These are phyloP conservation scores for Sebastes trivittatus DNA, from an alignment of 2,797 vertebrate species.

Conservation along the genomic window DNA sequence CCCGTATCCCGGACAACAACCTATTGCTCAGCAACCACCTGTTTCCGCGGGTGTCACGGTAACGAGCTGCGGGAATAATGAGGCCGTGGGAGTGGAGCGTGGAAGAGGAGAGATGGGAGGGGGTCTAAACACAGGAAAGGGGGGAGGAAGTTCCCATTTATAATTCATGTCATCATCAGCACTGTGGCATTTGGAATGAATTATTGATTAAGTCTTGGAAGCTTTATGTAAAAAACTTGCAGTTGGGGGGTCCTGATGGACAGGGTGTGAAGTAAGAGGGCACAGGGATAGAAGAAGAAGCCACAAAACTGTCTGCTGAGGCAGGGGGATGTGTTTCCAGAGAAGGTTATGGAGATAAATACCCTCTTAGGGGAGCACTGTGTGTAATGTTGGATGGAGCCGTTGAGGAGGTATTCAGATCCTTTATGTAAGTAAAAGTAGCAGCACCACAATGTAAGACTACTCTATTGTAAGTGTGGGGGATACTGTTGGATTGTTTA, in stretches of 20 bases:
- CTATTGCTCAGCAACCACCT: slow-evolving; percentile 76
- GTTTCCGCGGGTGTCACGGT: slow-evolving; percentile 66
- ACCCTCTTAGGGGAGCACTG: slow-evolving; percentile 8
- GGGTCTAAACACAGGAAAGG: slow-evolving; percentile 68
- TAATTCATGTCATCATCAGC: slow-evolving; percentile 87
- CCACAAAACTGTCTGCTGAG: slow-evolving; percentile 38
- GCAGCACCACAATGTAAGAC: not conserved
- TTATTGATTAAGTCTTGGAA: slow-evolving; percentile 82
- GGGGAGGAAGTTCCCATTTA: slow-evolving; percentile 78
- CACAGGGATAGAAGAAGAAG: slow-evolving; percentile 11
- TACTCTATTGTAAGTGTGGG: not conserved
- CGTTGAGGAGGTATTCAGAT: not conserved
- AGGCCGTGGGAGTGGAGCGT: slow-evolving; percentile 54
- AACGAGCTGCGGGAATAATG: slow-evolving; percentile 75
- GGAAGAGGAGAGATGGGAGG: slow-evolving; percentile 24
- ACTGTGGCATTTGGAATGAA: slow-evolving; percentile 83
- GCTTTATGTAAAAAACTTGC: slow-evolving; percentile 80
- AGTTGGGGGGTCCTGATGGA: slow-evolving; percentile 67
- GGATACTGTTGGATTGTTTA: not conserved
- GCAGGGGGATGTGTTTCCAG: slow-evolving; percentile 2
- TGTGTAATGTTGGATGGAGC: slow-evolving; percentile 1
- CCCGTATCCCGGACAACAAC: slow-evolving; percentile 43
- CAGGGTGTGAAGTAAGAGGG: slow-evolving; percentile 49
- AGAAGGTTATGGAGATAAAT: slow-evolving; percentile 25
- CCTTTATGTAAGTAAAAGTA: not conserved